phyloP scores from a whole-genome alignment of 2,113 vertebrate genomes.

The Coregonus clupeaformis region DNA sequence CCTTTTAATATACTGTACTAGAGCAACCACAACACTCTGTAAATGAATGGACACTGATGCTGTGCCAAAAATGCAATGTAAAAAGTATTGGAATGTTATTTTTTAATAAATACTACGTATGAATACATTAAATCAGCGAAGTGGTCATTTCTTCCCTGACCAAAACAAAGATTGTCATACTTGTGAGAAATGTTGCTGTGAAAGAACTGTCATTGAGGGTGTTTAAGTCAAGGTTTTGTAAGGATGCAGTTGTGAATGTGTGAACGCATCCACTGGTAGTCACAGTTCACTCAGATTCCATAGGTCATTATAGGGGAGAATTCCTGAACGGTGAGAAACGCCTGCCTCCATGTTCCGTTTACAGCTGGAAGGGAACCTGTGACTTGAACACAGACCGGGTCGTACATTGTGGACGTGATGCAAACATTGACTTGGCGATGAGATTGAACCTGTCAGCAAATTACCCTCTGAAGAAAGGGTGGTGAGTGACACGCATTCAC shows the following conservation, averaged over 20 bases:
- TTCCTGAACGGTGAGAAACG: not conserved
- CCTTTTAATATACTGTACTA: not conserved
- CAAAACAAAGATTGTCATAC: not conserved
- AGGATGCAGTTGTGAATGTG: too few species aligned
- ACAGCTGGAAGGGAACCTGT: slow-evolving; percentile 20
- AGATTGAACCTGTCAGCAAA: slow-evolving; percentile 7
- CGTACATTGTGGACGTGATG: not conserved
- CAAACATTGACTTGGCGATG: not conserved
- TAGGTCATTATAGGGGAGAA: not conserved
- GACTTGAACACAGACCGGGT: not conserved
- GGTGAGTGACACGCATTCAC: not conserved
- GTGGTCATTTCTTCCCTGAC: not conserved
- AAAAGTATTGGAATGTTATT: slow-evolving; percentile 9
- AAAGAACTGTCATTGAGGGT: too few species aligned
- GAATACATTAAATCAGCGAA: slow-evolving; percentile 3
- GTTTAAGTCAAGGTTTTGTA: too few species aligned
- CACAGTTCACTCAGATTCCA: not conserved
- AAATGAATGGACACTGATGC: not conserved
- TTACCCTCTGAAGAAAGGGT: not conserved
- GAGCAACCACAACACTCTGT: not conserved
- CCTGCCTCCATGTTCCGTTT: not conserved
- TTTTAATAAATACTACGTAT: slow-evolving; percentile 16
- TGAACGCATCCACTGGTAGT: too few species aligned
- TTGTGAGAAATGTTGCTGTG: too few species aligned
- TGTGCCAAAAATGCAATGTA: slow-evolving; percentile 7